Evolutionary conservation across 2,797 vertebrate species (phyloP).

Genomic region (Enteromius thamalakanensis): DNA sequence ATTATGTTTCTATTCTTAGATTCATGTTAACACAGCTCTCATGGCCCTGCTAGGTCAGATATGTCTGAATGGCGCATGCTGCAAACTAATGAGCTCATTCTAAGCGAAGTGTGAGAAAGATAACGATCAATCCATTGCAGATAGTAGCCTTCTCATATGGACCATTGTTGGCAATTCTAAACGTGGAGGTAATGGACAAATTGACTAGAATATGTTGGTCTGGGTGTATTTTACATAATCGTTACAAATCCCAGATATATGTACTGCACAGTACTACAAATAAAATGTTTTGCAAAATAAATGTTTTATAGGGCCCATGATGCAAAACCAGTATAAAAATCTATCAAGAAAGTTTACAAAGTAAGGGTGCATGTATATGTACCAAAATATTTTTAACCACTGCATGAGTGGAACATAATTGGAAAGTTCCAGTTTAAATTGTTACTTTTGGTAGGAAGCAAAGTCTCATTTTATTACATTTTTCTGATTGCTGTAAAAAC

Average conservation of each 20-base stretch:
- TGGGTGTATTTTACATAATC: not conserved
- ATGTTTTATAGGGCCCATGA: not conserved
- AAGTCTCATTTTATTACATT: too few species aligned
- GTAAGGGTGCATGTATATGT: not conserved
- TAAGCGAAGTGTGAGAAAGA: not conserved
- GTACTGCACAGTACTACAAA: not conserved
- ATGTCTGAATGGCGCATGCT: not conserved
- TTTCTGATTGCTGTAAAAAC: too few species aligned
- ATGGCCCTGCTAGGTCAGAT: not conserved
- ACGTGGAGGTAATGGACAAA: not conserved
- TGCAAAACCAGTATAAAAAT: not conserved
- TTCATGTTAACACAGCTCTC: constrained; percentile 2
- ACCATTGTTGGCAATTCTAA: not conserved
- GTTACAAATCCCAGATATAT: not conserved
- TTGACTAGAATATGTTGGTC: not conserved
- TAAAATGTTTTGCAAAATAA: not conserved
- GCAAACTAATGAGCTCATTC: not conserved
- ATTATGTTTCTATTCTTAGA: not conserved
- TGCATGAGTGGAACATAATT: too few species aligned
- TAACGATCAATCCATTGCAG: not conserved
- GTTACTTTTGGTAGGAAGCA: too few species aligned
- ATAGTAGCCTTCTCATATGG: not conserved
- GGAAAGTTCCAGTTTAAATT: too few species aligned
- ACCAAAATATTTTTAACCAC: not conserved
- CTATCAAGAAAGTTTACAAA: not conserved